phyloP scores from a whole-genome alignment of 2,113 vertebrate species.

The Poicephalus gulielmi region DNA sequence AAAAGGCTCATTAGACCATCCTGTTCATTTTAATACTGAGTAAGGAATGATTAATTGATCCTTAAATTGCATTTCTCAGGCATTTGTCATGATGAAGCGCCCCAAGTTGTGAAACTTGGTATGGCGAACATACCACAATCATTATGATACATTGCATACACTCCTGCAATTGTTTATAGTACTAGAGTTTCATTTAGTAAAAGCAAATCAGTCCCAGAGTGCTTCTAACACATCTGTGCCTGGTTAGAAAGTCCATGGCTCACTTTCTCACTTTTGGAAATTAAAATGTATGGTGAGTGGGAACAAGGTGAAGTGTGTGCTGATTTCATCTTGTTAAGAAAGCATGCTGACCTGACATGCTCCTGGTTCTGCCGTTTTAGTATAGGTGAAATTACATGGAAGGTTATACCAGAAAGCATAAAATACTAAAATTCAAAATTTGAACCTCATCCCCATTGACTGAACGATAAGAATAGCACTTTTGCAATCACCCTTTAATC shows the following conservation, averaged over 20 bases:
- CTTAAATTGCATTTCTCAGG: background rate
- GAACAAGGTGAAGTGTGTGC: background rate
- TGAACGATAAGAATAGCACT: background rate
- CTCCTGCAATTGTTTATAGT: background rate
- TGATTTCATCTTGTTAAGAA: background rate
- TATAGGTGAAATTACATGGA: background rate
- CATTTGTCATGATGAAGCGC: background rate
- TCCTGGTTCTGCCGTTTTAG: background rate
- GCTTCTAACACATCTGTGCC: background rate
- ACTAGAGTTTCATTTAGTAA: background rate
- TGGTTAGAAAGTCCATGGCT: background rate
- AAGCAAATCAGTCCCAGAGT: background rate
- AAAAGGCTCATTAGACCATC: conserved; percentile 1
- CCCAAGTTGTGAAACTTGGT: conserved; percentile 4
- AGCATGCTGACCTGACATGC: background rate
- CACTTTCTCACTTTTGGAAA: background rate
- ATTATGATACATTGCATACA: background rate
- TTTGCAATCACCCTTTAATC: background rate
- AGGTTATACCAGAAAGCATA: background rate
- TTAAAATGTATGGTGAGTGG: accelerated
- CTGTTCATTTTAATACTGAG: background rate
- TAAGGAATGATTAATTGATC: background rate
- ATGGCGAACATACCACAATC: background rate
- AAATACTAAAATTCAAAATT: background rate
- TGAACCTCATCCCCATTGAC: accelerated